These are phyloP conservation scores for Eledona agricola DNA, from an alignment of 2,888 invertebrate genomes.

Conservation along the genomic window DNA sequence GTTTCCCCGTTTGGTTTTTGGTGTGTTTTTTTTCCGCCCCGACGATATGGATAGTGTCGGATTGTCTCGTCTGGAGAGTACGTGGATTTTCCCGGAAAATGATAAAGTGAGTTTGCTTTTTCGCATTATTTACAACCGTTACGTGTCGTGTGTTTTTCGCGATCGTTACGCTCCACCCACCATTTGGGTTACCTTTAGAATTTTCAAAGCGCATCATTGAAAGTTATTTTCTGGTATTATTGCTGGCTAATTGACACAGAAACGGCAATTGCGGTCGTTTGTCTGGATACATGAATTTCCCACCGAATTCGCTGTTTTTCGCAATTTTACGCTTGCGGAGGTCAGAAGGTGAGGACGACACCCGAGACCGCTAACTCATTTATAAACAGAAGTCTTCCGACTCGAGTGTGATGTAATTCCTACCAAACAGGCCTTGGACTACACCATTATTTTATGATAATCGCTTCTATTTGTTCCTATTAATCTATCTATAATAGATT, in stretches of 20 bases:
- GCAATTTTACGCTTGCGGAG: too few relatives aligned
- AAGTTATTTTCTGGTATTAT: conserved; percentile 9
- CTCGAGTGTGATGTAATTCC: too few relatives aligned
- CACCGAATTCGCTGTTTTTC: too few relatives aligned
- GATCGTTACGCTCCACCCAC: conserved; percentile 14
- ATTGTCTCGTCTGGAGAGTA: conserved; percentile 11
- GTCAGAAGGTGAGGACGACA: too few relatives aligned
- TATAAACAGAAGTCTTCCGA: too few relatives aligned
- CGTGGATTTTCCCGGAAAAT: conserved; percentile 18
- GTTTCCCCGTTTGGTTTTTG: conserved; percentile 21
- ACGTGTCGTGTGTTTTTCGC: conserved; percentile 8
- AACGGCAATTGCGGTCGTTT: conserved; percentile 6
- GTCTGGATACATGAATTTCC: too few relatives aligned
- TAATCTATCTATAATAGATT: conserved; percentile 28
- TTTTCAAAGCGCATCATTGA: conserved; percentile 20
- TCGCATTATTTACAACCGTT: conserved; percentile 13
- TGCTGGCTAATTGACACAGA: too few relatives aligned
- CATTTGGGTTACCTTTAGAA: conserved; percentile 16
- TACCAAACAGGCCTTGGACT: conserved; percentile 21
- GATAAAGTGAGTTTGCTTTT: conserved; percentile 16
- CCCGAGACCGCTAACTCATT: too few relatives aligned
- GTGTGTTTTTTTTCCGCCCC: conserved; percentile 18
- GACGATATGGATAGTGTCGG: conserved; percentile 25
- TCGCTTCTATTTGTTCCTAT: conserved; percentile 18
- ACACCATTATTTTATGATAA: conserved; percentile 22